A percentile compares a stretch with the other conserved stretches of the same genome.
Conservation (phyloP, 2,888 invertebrate genomes). For the Lordiphosa fenestrarum region DNA sequence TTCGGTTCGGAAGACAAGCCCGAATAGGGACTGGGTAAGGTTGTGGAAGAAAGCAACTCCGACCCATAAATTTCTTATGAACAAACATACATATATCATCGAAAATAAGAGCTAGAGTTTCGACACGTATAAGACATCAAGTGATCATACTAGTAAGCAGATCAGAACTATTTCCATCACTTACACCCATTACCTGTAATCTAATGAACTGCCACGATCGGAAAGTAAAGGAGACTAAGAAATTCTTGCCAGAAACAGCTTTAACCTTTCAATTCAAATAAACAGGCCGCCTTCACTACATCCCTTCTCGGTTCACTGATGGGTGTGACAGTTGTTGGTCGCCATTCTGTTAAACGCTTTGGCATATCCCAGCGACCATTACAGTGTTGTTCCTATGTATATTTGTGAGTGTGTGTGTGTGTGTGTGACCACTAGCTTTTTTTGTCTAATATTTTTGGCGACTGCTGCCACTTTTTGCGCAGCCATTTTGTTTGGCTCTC, state of each 20-base stretch:
- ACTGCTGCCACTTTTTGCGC: conserved; percentile 70
- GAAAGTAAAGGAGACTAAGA: background rate
- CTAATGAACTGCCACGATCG: too few relatives aligned
- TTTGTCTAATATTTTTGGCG: conserved; percentile 67
- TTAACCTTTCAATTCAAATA: too few relatives aligned
- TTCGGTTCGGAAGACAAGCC: too few relatives aligned
- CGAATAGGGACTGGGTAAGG: too few relatives aligned
- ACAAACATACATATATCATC: too few relatives aligned
- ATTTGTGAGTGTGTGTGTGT: background rate
- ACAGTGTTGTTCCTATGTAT: conserved; percentile 24
- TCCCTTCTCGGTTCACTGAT: conserved; percentile 7
- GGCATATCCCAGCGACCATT: conserved; percentile 56
- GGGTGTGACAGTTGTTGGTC: conserved; percentile 44
- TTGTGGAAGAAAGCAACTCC: too few relatives aligned
- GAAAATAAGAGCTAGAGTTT: too few relatives aligned
- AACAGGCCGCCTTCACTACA: conserved; percentile 1
- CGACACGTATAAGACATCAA: too few relatives aligned
- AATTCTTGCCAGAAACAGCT: background rate
- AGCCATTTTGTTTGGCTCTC: conserved; percentile 65
- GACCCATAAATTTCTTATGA: too few relatives aligned
- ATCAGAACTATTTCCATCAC: too few relatives aligned
- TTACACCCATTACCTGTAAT: too few relatives aligned
- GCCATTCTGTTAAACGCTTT: conserved; percentile 62
- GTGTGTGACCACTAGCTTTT: conserved; percentile 36
- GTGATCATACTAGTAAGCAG: too few relatives aligned